A percentile compares a stretch with the other conserved stretches of the same genome.
Evolutionary conservation across 2,888 invertebrate species (phyloP).

Genomic region (Lepetodrilus schrolli): DNA sequence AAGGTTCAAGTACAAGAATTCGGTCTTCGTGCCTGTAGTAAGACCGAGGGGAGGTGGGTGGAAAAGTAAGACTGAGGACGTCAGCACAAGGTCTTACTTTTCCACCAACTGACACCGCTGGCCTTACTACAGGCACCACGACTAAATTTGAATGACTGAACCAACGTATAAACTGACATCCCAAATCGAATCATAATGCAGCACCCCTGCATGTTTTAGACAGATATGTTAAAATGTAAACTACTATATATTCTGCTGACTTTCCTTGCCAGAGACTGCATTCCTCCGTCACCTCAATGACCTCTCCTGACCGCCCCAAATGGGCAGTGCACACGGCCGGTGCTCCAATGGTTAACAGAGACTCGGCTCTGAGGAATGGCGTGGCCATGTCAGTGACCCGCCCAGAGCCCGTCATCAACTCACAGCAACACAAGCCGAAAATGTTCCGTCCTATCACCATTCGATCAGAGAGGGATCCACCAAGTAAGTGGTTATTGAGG

Average conservation of each 20-base stretch:
- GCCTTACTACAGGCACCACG: too few relatives aligned
- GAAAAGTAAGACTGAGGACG: too few relatives aligned
- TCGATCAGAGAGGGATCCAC: constrained; percentile 62
- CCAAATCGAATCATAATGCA: too few relatives aligned
- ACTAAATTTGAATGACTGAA: too few relatives aligned
- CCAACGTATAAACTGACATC: too few relatives aligned
- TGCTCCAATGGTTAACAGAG: constrained; percentile 33
- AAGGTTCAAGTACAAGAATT: too few relatives aligned
- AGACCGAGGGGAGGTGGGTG: too few relatives aligned
- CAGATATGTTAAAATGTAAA: neutral
- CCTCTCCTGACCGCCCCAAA: constrained; percentile 37
- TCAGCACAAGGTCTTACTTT: too few relatives aligned
- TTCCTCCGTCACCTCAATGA: constrained; percentile 33
- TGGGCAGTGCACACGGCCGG: constrained; percentile 39
- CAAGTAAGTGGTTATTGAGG: too few relatives aligned
- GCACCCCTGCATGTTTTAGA: neutral
- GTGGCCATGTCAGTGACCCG: constrained; percentile 37
- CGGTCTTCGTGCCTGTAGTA: too few relatives aligned
- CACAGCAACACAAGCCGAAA: constrained; percentile 15
- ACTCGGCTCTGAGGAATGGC: constrained; percentile 39
- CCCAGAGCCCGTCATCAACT: constrained; percentile 30
- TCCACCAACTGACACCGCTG: too few relatives aligned
- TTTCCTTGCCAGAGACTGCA: constrained; percentile 35
- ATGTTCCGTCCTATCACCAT: constrained; percentile 51
- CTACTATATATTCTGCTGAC: too few relatives aligned